These are phyloP conservation scores for Blastomussa wellsi DNA, from an alignment of 92 coral and sea anemone genomes.

Conservation along the genomic window DNA sequence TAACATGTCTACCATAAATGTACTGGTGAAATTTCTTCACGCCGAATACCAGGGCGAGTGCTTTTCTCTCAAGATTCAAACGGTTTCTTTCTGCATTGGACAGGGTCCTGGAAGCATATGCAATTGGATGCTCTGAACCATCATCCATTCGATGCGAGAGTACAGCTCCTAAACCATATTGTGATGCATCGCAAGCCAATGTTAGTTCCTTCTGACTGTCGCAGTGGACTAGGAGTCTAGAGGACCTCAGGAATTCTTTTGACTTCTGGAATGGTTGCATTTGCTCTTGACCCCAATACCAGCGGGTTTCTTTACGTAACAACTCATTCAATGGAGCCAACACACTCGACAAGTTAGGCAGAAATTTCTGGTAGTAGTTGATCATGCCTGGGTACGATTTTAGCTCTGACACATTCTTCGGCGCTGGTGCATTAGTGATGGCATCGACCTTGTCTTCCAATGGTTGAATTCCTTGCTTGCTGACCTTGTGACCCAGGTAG, in stretches of 20 bases:
- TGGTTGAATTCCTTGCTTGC: conserved; percentile 29
- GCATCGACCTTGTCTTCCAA: conserved; percentile 53
- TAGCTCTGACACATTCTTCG: conserved; percentile 54
- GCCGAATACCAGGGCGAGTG: conserved; percentile 8
- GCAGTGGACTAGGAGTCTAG: conserved; percentile 35
- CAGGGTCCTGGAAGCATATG: conserved; percentile 14
- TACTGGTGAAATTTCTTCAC: conserved; percentile 38
- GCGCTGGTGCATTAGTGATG: conserved; percentile 56
- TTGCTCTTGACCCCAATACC: conserved; percentile 39
- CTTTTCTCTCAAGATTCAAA: conserved; percentile 39
- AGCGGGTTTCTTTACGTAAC: conserved; percentile 7
- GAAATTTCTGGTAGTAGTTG: conserved; percentile 42
- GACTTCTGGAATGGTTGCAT: conserved; percentile 26
- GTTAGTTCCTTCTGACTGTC: conserved; percentile 20
- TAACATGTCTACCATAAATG: conserved; percentile 60
- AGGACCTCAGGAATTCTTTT: conserved; percentile 18
- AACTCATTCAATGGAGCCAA: conserved; percentile 41
- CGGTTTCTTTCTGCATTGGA: conserved; percentile 25
- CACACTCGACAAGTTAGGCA: conserved; percentile 42
- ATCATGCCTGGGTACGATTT: conserved; percentile 52
- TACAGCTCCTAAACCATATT: conserved; percentile 26
- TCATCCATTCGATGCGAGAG: conserved; percentile 27
- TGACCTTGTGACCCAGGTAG: conserved; percentile 35
- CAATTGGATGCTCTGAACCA: conserved; percentile 27
- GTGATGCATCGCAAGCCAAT: conserved; percentile 31